These are phyloP conservation scores for Petrocephalus zakoni DNA, from an alignment of 2,113 vertebrate species.

Conservation along the genomic window DNA sequence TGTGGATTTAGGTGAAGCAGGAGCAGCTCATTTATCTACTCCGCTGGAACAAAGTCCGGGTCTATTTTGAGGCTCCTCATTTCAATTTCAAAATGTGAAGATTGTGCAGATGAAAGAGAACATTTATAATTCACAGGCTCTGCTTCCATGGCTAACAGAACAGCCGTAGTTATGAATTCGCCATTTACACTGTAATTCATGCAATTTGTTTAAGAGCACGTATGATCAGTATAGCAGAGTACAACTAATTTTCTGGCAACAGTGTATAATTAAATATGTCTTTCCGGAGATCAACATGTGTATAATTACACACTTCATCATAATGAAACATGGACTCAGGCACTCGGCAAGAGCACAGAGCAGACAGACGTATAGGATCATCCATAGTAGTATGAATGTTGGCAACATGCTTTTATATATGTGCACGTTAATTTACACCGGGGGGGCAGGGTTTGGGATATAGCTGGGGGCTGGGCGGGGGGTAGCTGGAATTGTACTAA, in stretches of 20 bases:
- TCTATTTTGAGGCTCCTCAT: background rate
- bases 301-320: background rate
- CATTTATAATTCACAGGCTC: background rate
- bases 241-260: slow-evolving; percentile 4
- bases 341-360: background rate
- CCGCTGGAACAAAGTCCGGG: background rate
- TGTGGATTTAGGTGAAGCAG: background rate
- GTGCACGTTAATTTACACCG: background rate
- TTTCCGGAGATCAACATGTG: background rate
- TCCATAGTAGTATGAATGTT: background rate
- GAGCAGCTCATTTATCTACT: background rate
- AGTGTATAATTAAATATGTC: slow-evolving; percentile 2
- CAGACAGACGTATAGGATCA: background rate
- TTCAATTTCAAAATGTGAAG: background rate
- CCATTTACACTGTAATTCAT: slow-evolving; percentile 2
- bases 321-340: background rate
- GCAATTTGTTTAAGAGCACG: background rate
- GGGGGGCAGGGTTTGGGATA: background rate
- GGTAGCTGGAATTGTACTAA: background rate
- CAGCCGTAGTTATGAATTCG: background rate
- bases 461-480: background rate
- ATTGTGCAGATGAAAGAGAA: background rate
- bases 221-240: background rate
- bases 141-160: background rate
- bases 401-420: background rate